phyloP scores from a whole-genome alignment of 2,888 invertebrate genomes.

The Pomacea canaliculata region DNA sequence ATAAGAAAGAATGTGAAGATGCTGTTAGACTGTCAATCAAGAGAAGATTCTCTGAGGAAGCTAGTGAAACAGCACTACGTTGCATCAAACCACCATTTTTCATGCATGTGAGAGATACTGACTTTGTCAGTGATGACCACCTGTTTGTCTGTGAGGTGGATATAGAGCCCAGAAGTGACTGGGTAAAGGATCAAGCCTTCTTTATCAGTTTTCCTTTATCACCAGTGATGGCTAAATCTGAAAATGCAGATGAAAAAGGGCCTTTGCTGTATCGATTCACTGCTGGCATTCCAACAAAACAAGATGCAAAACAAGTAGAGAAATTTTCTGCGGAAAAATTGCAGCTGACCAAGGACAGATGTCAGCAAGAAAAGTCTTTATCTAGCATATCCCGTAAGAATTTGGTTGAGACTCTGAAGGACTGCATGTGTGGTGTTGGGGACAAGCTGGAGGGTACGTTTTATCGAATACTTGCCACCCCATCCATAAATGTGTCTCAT shows the following conservation, averaged over 20 bases:
- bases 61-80: constrained; percentile 28
- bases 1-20: constrained; percentile 22
- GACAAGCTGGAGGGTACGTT: constrained; percentile 31
- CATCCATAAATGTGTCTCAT: constrained; percentile 28
- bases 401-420: constrained; percentile 3
- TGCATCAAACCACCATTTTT: constrained; percentile 34
- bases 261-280: constrained; percentile 8
- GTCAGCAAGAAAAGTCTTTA: constrained; percentile 7
- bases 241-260: neutral
- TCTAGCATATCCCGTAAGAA: neutral
- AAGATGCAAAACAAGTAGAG: neutral
- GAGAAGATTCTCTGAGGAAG: constrained; percentile 30
- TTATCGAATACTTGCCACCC: constrained; percentile 35
- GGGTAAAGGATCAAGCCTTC: constrained; percentile 34
- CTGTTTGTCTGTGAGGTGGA: constrained; percentile 40
- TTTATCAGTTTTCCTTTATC: neutral
- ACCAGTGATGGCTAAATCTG: neutral
- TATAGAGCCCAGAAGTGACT: constrained; percentile 33
- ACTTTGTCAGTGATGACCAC: neutral
- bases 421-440: constrained; percentile 14
- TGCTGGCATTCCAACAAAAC: constrained; percentile 1
- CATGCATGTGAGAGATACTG: constrained; percentile 27
- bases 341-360: neutral
- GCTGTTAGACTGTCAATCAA: constrained; percentile 24
- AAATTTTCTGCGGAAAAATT: constrained; percentile 20